phyloP scores from a whole-genome alignment of 2,113 vertebrate genomes.

The Prochilodus magdalenae region DNA sequence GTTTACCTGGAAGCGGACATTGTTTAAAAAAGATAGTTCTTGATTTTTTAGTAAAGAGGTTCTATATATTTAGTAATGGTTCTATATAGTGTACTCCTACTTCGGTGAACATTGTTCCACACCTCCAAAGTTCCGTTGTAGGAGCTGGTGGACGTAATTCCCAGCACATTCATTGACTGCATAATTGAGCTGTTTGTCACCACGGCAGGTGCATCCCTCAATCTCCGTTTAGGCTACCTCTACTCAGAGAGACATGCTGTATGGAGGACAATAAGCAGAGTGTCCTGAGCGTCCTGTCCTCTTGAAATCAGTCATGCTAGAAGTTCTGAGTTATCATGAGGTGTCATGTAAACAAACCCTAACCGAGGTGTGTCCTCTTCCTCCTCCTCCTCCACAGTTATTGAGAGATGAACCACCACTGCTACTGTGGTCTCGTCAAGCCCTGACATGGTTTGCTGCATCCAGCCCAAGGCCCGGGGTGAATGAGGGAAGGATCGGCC shows the following conservation, averaged over 20 bases:
- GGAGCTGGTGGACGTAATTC: too few relatives aligned
- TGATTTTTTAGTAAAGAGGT: too few relatives aligned
- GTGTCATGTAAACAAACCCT: not conserved
- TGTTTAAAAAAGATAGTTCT: too few relatives aligned
- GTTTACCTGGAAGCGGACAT: too few relatives aligned
- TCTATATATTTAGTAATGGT: too few relatives aligned
- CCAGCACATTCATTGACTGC: too few relatives aligned
- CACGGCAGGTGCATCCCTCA: not conserved
- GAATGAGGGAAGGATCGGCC: slow-evolving; percentile 49
- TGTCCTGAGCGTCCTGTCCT: not conserved
- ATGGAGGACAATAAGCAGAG: not conserved
- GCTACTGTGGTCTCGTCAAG: slow-evolving; percentile 22
- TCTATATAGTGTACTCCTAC: too few relatives aligned
- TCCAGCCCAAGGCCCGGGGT: slow-evolving; percentile 53
- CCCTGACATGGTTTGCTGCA: slow-evolving; percentile 62
- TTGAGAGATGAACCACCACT: not conserved
- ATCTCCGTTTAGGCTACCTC: not conserved
- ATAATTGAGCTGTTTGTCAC: too few relatives aligned
- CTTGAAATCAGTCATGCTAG: not conserved
- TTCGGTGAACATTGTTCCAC: too few relatives aligned
- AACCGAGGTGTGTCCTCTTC: slow-evolving; percentile 13
- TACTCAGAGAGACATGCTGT: too few relatives aligned
- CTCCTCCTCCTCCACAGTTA: slow-evolving; percentile 3
- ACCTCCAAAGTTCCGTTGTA: too few relatives aligned
- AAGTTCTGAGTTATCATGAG: not conserved